phyloP scores from a whole-genome alignment of 2,888 invertebrate genomes.

The Drosophila kanekoi region DNA sequence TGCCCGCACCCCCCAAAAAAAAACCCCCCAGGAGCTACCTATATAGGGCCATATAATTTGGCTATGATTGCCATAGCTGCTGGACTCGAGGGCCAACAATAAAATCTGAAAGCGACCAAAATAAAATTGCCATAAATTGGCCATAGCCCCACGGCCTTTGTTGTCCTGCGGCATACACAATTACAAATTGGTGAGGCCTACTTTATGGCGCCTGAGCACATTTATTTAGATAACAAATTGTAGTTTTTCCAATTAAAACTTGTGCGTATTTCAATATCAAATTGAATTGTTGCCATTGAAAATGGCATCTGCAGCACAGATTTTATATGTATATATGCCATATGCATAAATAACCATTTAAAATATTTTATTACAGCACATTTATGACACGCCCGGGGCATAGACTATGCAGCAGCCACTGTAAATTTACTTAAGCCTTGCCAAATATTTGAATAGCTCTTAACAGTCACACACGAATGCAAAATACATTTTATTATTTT shows the following conservation, averaged over 20 bases:
- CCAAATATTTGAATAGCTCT: conserved; percentile 46
- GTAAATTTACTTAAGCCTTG: conserved; percentile 44
- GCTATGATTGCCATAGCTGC: conserved; percentile 56
- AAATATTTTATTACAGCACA: conserved; percentile 41
- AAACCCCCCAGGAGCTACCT: conserved; percentile 4
- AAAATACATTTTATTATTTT: conserved; percentile 24
- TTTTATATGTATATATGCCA: conserved; percentile 22
- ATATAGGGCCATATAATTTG: conserved; percentile 56
- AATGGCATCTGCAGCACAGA: conserved; percentile 49
- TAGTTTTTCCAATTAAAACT: conserved; percentile 74
- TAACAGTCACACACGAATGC: conserved; percentile 21
- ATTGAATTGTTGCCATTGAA: conserved; percentile 62
- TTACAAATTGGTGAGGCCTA: conserved; percentile 51
- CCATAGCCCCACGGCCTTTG: conserved; percentile 54
- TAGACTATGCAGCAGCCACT: conserved; percentile 27
- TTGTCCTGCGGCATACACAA: conserved; percentile 53
- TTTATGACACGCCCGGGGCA: conserved; percentile 49
- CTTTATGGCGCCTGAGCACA: conserved; percentile 54
- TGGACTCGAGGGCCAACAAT: conserved; percentile 47
- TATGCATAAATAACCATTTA: conserved; percentile 29
- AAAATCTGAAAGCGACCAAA: conserved; percentile 53
- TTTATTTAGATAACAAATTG: conserved; percentile 76
- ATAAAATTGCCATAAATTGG: conserved; percentile 71
- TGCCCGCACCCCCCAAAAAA: neutral
- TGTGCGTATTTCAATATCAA: conserved; percentile 47